Conservation (phyloP, 2,888 invertebrate genomes). For the Tipula helvola region DNA sequence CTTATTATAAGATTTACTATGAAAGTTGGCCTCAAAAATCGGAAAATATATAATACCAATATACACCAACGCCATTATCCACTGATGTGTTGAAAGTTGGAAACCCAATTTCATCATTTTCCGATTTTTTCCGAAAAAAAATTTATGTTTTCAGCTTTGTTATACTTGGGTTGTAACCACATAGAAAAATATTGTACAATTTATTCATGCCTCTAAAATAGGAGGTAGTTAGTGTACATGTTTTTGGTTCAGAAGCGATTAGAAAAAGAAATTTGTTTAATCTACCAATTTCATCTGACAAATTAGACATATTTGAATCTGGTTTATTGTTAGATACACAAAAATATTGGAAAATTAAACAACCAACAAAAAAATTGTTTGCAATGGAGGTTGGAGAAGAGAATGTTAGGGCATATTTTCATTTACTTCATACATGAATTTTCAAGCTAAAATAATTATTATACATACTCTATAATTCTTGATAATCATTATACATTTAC, state of each 20-base stretch:
- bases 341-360: not conserved
- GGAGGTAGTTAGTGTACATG: not conserved
- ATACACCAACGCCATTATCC: too few species aligned
- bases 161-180: too few species aligned
- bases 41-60: too few species aligned
- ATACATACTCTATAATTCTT: too few species aligned
- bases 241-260: not conserved
- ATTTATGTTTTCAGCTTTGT: too few species aligned
- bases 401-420: not conserved
- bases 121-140: too few species aligned
- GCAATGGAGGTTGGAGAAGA: not conserved
- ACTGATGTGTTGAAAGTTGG: too few species aligned
- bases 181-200: not conserved
- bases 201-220: not conserved
- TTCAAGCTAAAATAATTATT: too few species aligned
- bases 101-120: too few species aligned
- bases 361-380: not conserved
- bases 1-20: too few species aligned
- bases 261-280: not conserved
- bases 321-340: not conserved
- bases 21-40: too few species aligned
- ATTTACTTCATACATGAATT: not conserved
- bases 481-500: too few species aligned
- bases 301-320: not conserved
- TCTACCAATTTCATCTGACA: not conserved